A percentile compares a stretch with the other conserved stretches of the same genome.
These are phyloP conservation scores for Colletes gigas DNA, from an alignment of 1,140 invertebrate genomes.

Conservation along the genomic window DNA sequence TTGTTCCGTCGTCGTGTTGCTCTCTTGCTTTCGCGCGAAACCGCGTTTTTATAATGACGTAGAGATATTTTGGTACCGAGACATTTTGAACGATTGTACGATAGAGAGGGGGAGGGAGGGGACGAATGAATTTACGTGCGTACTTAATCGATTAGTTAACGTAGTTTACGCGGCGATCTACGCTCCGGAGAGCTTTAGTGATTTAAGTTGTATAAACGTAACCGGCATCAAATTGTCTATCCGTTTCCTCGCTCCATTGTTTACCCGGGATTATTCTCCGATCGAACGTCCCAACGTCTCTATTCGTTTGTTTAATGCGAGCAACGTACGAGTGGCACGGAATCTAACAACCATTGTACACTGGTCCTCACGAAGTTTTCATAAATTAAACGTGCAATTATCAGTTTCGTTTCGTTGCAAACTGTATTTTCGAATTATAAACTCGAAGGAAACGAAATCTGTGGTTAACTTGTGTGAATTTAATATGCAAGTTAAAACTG, in stretches of 20 bases:
- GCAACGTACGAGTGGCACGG: not conserved
- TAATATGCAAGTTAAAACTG: too few species aligned
- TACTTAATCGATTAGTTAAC: constrained; percentile 14
- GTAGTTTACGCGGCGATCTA: not conserved
- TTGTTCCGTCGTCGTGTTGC: constrained; percentile 40
- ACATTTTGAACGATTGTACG: constrained; percentile 46
- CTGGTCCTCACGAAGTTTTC: too few species aligned
- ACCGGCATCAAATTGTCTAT: not conserved
- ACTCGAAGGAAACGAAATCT: too few species aligned
- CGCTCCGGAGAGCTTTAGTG: constrained; percentile 3
- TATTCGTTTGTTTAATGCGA: not conserved
- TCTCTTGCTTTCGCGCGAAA: constrained; percentile 36
- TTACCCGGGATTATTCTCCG: not conserved
- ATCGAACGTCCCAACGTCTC: not conserved
- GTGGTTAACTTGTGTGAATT: too few species aligned
- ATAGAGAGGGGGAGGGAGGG: not conserved
- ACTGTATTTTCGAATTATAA: too few species aligned
- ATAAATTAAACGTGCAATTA: too few species aligned
- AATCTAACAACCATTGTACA: not conserved
- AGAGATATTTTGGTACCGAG: constrained; percentile 64
- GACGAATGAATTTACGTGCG: constrained; percentile 19
- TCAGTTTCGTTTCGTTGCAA: too few species aligned
- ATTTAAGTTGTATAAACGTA: constrained; percentile 36
- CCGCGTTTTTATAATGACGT: constrained; percentile 46
- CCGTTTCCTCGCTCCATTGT: not conserved